These are phyloP conservation scores for Sitta europaea DNA, from an alignment of 2,113 vertebrate genomes.

Conservation along the genomic window DNA sequence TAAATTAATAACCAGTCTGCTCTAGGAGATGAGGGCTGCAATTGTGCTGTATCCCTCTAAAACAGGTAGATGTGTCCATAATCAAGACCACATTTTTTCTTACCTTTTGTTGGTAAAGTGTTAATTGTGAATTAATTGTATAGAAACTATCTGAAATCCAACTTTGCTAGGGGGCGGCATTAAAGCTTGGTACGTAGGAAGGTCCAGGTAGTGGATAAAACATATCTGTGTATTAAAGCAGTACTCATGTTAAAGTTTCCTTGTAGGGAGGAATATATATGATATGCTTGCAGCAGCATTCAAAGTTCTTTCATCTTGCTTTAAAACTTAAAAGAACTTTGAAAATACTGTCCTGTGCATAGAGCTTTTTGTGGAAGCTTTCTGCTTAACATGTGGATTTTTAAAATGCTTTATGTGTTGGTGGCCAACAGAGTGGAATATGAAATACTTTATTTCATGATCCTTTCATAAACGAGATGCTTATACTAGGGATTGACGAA, in stretches of 20 bases:
- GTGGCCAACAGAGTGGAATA: not conserved
- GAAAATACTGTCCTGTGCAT: not conserved
- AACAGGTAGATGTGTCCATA: not conserved
- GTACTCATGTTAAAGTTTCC: not conserved
- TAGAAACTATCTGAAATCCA: not conserved
- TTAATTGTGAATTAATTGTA: not conserved
- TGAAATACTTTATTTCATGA: not conserved
- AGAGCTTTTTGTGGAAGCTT: not conserved
- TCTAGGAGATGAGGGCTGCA: not conserved
- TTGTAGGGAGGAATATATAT: not conserved
- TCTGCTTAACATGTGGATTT: not conserved
- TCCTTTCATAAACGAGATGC: not conserved
- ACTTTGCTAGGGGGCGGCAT: accelerated
- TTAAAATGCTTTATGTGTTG: not conserved
- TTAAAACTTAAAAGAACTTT: not conserved
- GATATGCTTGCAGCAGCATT: not conserved
- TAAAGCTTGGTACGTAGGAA: not conserved
- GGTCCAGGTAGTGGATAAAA: not conserved
- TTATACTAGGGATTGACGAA: not conserved
- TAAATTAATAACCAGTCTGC: not conserved
- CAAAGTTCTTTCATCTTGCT: not conserved
- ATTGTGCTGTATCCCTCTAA: accelerated
- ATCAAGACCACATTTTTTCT: not conserved
- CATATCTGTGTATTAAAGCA: not conserved
- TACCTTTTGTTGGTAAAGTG: not conserved